Evolutionary conservation across 2,888 invertebrate species (phyloP).

Genomic region (Hyppa rectilinea): DNA sequence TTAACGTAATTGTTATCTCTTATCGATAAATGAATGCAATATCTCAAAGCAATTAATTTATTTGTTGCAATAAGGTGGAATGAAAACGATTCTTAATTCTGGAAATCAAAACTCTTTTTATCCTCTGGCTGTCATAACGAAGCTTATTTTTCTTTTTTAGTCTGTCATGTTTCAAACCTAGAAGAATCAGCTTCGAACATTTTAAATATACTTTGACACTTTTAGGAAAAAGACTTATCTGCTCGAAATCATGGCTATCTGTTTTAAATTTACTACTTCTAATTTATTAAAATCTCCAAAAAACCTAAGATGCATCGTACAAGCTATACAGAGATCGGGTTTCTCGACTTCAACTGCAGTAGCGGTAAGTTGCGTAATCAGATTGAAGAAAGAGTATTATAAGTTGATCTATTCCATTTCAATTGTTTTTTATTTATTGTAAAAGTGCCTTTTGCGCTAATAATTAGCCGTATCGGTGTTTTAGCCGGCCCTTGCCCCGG

Average conservation of each 20-base stretch:
- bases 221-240: slow-evolving; percentile 3
- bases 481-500: too few species aligned
- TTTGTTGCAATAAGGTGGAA: not conserved
- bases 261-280: slow-evolving; percentile 83
- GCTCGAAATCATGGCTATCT: slow-evolving; percentile 79
- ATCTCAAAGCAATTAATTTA: not conserved
- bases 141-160: slow-evolving; percentile 18
- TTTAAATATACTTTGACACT: slow-evolving; percentile 33
- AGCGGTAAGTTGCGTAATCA: slow-evolving; percentile 89
- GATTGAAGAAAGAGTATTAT: too few species aligned
- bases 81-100: not conserved
- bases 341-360: slow-evolving; percentile 83
- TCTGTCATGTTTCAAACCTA: slow-evolving; percentile 24
- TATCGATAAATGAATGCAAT: not conserved
- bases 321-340: slow-evolving; percentile 78
- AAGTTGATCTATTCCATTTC: too few species aligned
- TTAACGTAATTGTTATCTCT: too few species aligned
- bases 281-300: slow-evolving; percentile 77
- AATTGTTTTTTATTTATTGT: not conserved
- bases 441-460: not conserved
- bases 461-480: too few species aligned
- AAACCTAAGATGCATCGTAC: slow-evolving; percentile 79
- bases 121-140: not conserved
- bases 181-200: slow-evolving; percentile 28
- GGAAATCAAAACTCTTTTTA: not conserved